These are phyloP conservation scores for Heliconius himera DNA, from an alignment of 1,140 invertebrate genomes.

Conservation along the genomic window DNA sequence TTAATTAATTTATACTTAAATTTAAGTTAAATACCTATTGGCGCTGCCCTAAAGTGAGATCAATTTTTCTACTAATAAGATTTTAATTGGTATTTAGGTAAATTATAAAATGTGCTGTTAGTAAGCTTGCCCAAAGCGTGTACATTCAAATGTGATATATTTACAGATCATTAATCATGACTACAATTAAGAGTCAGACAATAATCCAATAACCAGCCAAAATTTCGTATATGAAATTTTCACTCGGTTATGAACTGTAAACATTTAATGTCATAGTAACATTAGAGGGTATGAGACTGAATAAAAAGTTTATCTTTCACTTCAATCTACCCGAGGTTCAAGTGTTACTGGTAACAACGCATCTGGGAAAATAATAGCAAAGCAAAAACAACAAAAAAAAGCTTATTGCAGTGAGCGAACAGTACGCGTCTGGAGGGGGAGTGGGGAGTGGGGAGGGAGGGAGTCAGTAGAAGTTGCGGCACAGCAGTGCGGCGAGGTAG, in stretches of 20 bases:
- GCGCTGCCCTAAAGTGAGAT: neutral
- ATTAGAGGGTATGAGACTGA: neutral
- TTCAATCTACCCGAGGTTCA: slow-evolving; percentile 8
- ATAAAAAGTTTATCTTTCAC: slow-evolving; percentile 12
- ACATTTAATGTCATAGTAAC: neutral
- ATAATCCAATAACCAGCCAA: slow-evolving; percentile 15
- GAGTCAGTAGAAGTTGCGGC: slow-evolving; percentile 69
- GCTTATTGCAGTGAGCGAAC: neutral
- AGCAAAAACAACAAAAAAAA: slow-evolving; percentile 2
- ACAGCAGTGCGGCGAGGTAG: slow-evolving; percentile 72
- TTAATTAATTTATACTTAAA: slow-evolving; percentile 41
- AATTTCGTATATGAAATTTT: slow-evolving; percentile 16
- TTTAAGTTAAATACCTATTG: neutral
- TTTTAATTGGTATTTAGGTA: neutral
- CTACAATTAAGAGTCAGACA: slow-evolving; percentile 24
- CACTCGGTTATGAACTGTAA: slow-evolving; percentile 5
- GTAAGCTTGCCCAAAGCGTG: neutral
- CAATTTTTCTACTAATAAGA: neutral
- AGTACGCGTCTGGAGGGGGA: neutral
- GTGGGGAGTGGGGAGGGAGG: slow-evolving; percentile 4
- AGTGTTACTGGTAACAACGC: neutral
- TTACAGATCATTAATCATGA: slow-evolving; percentile 5
- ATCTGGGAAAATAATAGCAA: neutral
- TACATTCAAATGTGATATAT: slow-evolving; percentile 11
- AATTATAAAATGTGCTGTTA: neutral